Evolutionary conservation across 2,113 vertebrate genomes (phyloP).

Genomic region (Cygnus atratus): DNA sequence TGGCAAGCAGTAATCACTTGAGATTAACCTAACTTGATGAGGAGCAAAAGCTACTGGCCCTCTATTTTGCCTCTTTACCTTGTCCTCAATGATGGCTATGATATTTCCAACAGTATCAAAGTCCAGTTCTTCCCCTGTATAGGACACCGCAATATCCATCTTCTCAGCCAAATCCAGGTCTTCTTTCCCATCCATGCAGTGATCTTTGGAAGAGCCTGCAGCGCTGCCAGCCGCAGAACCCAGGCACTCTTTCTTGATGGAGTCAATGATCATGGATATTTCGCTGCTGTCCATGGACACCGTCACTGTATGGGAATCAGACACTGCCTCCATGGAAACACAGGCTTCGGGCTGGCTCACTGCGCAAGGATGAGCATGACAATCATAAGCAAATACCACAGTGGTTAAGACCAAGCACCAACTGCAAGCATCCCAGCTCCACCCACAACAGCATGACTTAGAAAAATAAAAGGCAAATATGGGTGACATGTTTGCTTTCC

Average conservation of each 20-base stretch:
- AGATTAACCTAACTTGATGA: background rate
- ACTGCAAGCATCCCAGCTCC: background rate
- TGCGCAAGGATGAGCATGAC: conserved; percentile 61
- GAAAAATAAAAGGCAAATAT: background rate
- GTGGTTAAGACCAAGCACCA: conserved; percentile 29
- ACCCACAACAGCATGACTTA: background rate
- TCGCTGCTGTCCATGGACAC: conserved; percentile 85
- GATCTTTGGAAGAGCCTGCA: conserved; percentile 81
- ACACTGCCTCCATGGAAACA: conserved; percentile 78
- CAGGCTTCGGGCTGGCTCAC: conserved; percentile 80
- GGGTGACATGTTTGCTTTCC: background rate
- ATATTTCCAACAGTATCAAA: conserved; percentile 96
- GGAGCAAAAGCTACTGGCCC: background rate
- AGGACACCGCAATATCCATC: conserved; percentile 91
- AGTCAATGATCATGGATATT: conserved; percentile 87
- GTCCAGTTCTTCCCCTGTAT: conserved; percentile 94
- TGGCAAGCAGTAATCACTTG: background rate
- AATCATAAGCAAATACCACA: conserved; percentile 39
- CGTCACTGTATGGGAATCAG: conserved; percentile 81
- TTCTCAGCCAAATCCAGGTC: conserved; percentile 91
- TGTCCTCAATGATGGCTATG: conserved; percentile 98
- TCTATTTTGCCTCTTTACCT: conserved; percentile 79
- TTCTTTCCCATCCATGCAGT: conserved; percentile 83
- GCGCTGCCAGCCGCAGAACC: conserved; percentile 74
- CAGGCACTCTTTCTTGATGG: conserved; percentile 84